Conservation (phyloP, 2,113 vertebrate genomes). For the Lophius piscatorius region DNA sequence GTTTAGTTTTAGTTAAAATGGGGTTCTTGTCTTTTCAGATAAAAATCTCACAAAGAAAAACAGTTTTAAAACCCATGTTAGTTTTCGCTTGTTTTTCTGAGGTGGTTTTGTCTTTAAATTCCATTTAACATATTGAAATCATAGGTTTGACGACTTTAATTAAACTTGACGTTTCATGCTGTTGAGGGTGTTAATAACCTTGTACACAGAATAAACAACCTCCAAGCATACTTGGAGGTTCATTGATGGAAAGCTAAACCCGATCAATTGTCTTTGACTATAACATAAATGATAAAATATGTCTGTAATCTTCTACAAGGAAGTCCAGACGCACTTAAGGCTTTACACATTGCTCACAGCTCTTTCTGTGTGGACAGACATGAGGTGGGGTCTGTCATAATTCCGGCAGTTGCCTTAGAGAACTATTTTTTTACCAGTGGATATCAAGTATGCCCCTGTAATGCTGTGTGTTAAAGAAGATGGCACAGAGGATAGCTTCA, state of each 20-base stretch:
- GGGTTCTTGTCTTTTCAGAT: no score
- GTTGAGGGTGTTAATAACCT: conserved; percentile 13
- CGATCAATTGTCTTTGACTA: conserved; percentile 13
- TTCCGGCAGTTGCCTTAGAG: conserved; percentile 25
- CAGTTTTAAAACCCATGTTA: no score
- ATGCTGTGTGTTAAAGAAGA: conserved; percentile 34
- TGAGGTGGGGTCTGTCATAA: conserved; percentile 14
- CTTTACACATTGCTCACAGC: conserved; percentile 14
- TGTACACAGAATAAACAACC: conserved; percentile 17
- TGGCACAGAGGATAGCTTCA: conserved; percentile 34
- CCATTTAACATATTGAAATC: no score
- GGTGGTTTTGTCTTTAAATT: neutral
- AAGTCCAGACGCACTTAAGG: neutral
- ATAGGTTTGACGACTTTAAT: no score
- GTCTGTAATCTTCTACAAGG: neutral
- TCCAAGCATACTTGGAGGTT: conserved; percentile 30
- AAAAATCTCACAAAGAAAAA: no score
- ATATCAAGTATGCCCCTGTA: conserved; percentile 12
- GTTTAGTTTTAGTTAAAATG: no score
- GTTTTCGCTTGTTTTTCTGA: no score
- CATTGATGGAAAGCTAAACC: conserved; percentile 8
- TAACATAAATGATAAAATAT: conserved; percentile 3
- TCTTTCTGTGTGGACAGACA: conserved; percentile 2
- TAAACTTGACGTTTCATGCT: no score
- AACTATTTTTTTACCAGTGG: conserved; percentile 10